A percentile compares a stretch with the other conserved stretches of the same genome.
Conservation (phyloP, 2,888 invertebrate genomes). For the Dryadula phaetusa region DNA sequence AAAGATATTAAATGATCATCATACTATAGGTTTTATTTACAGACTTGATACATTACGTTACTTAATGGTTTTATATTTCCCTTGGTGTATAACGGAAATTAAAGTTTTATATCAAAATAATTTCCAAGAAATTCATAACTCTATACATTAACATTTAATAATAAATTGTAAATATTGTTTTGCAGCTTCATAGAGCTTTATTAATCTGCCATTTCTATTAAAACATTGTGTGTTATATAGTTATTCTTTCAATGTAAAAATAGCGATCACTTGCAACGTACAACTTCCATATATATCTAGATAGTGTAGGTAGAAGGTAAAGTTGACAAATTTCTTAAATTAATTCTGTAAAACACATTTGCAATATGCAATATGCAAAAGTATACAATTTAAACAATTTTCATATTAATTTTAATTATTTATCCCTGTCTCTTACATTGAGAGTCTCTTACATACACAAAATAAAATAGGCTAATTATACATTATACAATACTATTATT, state of each 20-base stretch:
- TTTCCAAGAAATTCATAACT: too few relatives aligned
- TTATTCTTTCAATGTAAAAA: background rate
- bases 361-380: background rate
- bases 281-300: background rate
- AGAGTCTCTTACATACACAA: background rate
- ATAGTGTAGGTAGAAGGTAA: too few relatives aligned
- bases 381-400: too few relatives aligned
- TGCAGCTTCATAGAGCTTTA: background rate
- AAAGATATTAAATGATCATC: constrained; percentile 1
- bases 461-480: background rate
- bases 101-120: too few relatives aligned
- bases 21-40: background rate
- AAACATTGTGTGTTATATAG: background rate
- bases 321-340: too few relatives aligned
- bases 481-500: background rate
- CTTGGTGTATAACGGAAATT: background rate
- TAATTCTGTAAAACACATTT: background rate
- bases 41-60: background rate
- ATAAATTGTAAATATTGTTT: background rate
- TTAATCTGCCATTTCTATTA: background rate
- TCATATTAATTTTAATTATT: too few relatives aligned
- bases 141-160: background rate
- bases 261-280: background rate
- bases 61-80: background rate
- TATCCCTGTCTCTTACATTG: background rate